Evolutionary conservation across 2,113 vertebrate species (phyloP), one percentile per base, ranked within the genome.

Genomic region (Gila orcuttii): DNA sequence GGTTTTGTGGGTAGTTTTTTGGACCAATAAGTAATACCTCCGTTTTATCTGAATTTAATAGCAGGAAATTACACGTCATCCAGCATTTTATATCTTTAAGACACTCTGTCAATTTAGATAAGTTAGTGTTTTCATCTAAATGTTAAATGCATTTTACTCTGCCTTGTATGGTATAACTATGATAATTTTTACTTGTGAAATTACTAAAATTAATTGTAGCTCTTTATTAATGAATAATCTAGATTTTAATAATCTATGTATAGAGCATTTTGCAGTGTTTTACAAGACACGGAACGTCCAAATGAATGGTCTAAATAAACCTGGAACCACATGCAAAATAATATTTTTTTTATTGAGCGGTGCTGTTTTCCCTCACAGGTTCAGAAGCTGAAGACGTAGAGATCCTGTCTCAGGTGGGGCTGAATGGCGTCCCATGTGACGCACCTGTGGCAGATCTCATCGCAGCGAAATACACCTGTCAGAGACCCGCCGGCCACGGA

Each of bases 381-480:
- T 39, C 45, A 25, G 77, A 85, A 15, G 57, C 50, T 62, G 39
- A 52, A 0, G 97, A 98, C 0, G 92, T 96, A 68, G 92, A 92
- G 4, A 97, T 96, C 86, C 88, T 99, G 89, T 96, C 94, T 87
- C 92, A 95, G 84, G 95, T 92, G 0, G 96, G 96, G 10, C 82
- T 97, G 74, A 97, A 97, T 0, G 96, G 93, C 0, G 96, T 96
- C 1, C 96, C 97, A 0, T 90, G 87, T 0, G 95, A 96, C 0
- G 96, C 95, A 33, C 96, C 96, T 0, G 50, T 86, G 0, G 66
- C 92, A 0, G 95, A 95, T 62, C 91, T 94, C 78, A 95, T 96
- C 13, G 95, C 96, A 0, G 94, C 96, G 0, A 95, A 94, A 19
- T 98, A 97, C 86, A 95, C 94, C 6, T 98, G 97, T 85, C 93